Evolutionary conservation across 2,797 vertebrate species (phyloP).

Genomic region (Platyrinchus mystaceus): DNA sequence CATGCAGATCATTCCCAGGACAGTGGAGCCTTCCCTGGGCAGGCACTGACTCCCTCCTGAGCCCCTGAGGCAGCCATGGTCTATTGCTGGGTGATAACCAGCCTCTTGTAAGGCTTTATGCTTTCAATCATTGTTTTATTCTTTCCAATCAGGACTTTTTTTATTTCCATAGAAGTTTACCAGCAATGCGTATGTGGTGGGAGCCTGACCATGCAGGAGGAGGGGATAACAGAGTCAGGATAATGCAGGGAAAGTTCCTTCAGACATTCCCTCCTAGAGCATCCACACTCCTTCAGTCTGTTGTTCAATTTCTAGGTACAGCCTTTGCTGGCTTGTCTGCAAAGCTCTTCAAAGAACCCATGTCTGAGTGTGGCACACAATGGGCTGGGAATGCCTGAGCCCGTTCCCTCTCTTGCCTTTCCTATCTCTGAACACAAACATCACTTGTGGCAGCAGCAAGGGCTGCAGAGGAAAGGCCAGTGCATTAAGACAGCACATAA

Average conservation of each 20-base stretch:
- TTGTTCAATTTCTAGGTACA: background rate
- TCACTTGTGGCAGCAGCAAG: constrained; percentile 71
- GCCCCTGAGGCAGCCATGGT: background rate
- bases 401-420: constrained; percentile 68
- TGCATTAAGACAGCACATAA: constrained; percentile 76
- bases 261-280: background rate
- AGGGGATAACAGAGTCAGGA: background rate
- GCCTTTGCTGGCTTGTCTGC: background rate
- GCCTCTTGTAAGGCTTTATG: background rate
- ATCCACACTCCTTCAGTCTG: background rate
- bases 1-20: background rate
- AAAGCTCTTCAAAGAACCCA: background rate
- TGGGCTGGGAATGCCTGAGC: constrained; percentile 43
- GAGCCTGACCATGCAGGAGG: background rate
- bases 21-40: background rate
- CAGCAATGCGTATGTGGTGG: fast-evolving
- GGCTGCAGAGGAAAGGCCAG: constrained; percentile 75
- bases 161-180: background rate
- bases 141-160: background rate
- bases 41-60: background rate
- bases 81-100: background rate
- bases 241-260: background rate
- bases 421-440: constrained; percentile 70
- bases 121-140: background rate
- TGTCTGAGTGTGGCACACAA: constrained; percentile 1